These are phyloP conservation scores for Fragum whitleyi DNA, from an alignment of 2,888 invertebrate genomes.

Conservation along the genomic window DNA sequence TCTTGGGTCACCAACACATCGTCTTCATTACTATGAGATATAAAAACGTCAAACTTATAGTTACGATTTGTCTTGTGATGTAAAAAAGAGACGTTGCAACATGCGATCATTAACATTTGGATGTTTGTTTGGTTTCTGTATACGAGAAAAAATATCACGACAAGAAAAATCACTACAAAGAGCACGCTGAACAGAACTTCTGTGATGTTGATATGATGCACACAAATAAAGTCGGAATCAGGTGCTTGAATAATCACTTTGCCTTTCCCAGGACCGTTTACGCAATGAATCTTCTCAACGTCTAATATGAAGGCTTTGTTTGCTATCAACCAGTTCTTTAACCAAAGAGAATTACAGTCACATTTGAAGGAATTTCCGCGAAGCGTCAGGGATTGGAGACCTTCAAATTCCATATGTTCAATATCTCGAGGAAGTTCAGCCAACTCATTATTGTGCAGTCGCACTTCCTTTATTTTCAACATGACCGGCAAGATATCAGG, in stretches of 20 bases:
- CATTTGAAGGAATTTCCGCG: conserved; percentile 66
- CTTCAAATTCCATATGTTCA: conserved; percentile 24
- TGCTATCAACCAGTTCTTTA: conserved; percentile 65
- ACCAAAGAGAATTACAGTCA: conserved; percentile 69
- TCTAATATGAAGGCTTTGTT: conserved; percentile 25
- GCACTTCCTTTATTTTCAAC: conserved; percentile 31
- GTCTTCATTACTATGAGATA: conserved; percentile 50
- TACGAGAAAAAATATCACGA: neutral
- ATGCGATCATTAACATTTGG: conserved; percentile 41
- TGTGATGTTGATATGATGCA: neutral
- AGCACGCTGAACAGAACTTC: neutral
- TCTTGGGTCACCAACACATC: conserved; percentile 26
- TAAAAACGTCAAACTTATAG: conserved; percentile 44
- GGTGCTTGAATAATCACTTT: conserved; percentile 28
- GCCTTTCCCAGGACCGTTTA: conserved; percentile 26
- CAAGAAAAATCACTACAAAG: conserved; percentile 11
- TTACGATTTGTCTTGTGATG: conserved; percentile 10
- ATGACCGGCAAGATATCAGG: conserved; percentile 32
- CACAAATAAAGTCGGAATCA: conserved; percentile 42
- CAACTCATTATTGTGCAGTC: conserved; percentile 58
- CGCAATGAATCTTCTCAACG: conserved; percentile 40
- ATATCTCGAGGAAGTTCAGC: conserved; percentile 49
- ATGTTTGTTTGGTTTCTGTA: neutral
- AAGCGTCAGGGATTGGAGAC: conserved; percentile 34
- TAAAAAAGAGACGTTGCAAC: conserved; percentile 33